Evolutionary conservation across 2,797 vertebrate genomes (phyloP), one percentile per base, ranked within the genome.

Genomic region (Psittacula echo): DNA sequence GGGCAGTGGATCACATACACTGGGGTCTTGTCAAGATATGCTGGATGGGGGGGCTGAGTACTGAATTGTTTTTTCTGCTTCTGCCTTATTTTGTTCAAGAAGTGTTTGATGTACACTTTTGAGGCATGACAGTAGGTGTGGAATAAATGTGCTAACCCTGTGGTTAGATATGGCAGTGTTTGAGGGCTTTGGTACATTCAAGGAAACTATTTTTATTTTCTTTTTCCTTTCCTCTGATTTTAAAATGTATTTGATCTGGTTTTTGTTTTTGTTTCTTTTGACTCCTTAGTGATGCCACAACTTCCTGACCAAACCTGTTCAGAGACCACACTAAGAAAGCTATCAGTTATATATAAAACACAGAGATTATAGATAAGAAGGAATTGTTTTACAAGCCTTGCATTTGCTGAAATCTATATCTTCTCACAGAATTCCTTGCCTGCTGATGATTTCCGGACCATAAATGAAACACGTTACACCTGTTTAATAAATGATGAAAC

Each of bases 381-480:
- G 26, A 93, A 60, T 50, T 90, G 65, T 94, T 67, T 87, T 94
- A 64, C 64, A 7, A 87, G 92, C 94, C 78, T 94, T 95, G 44
- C 95, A 60, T 95, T 95, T 90, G 92, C 90, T 96, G 96, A 97
- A 94, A 76, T 95, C 72, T 96, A 91, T 96, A 83, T 97, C 79
- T 93, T 87, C 95, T 96, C 97, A 77, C 98, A 99, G 99, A 98
- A 97, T 97, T 98, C 90, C 50, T 97, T 97, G 86, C 97, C 97
- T 90, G 97, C 99, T 53, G 99, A 99, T 96, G 99, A 99, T 98
- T 99, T 99, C 98, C 98, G 99, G 96, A 98, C 98, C 93, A 97
- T 98, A 96, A 98, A 98, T 96, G 97, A 98, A 98, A 98, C 95
- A 68, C 98, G 98, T 98, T 98, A 98, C 89, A 98, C 99, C 94